Percentiles rank a stretch among this genome's conserved stretches.
Evolutionary conservation across 1,140 invertebrate species (phyloP).

Genomic region (Drosophila lacertosa): DNA sequence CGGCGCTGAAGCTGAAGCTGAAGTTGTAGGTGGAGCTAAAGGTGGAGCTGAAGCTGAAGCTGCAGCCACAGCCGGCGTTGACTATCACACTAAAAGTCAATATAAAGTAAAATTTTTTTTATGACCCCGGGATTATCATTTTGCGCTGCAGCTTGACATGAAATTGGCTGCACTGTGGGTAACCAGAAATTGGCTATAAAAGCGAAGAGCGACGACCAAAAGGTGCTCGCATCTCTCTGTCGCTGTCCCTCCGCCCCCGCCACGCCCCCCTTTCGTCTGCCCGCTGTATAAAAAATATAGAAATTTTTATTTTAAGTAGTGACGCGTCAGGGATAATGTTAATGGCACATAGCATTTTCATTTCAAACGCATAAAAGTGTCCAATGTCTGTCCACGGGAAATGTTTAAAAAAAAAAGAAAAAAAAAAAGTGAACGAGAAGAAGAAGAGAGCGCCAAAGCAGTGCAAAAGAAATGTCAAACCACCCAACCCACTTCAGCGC

Average conservation of each 20-base stretch:
- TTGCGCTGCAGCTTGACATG: slow-evolving; percentile 78
- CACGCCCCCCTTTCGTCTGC: not conserved
- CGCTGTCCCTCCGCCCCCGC: not conserved
- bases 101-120: slow-evolving; percentile 82
- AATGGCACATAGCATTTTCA: slow-evolving; percentile 82
- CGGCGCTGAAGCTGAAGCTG: not conserved
- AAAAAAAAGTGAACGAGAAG: slow-evolving; percentile 24
- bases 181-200: slow-evolving; percentile 83
- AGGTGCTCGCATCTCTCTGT: slow-evolving; percentile 53
- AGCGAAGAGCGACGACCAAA: slow-evolving; percentile 71
- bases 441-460: slow-evolving; percentile 16
- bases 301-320: slow-evolving; percentile 83
- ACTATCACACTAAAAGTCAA: slow-evolving; percentile 82
- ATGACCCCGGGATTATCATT: slow-evolving; percentile 80
- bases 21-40: slow-evolving; percentile 3
- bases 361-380: slow-evolving; percentile 81
- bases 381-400: slow-evolving; percentile 49
- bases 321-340: slow-evolving; percentile 82
- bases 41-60: not conserved
- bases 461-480: slow-evolving; percentile 47
- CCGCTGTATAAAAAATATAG: slow-evolving; percentile 77
- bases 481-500: slow-evolving; percentile 1
- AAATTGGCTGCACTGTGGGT: slow-evolving; percentile 82
- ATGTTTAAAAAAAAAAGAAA: slow-evolving; percentile 54
- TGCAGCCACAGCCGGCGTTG: slow-evolving; percentile 49